Conservation (phyloP, 2,888 invertebrate genomes). For the Steinernema hermaphroditum region DNA sequence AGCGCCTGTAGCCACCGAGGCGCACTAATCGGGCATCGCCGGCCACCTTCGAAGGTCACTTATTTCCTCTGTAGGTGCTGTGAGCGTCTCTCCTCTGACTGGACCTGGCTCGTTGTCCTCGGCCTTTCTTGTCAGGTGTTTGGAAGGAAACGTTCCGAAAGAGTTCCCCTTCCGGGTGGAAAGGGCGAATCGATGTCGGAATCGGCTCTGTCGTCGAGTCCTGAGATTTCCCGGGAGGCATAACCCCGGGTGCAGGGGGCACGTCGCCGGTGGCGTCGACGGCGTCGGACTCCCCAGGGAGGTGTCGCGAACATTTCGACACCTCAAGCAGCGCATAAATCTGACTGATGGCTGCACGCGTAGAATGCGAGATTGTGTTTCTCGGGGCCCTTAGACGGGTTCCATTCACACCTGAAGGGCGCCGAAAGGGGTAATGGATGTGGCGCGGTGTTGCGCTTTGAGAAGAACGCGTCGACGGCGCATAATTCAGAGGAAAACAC, state of each 20-base stretch:
- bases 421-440: not conserved
- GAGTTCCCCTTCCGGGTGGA: not conserved
- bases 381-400: not conserved
- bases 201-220: not conserved
- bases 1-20: not conserved
- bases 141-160: not conserved
- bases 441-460: slow-evolving; percentile 13
- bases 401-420: slow-evolving; percentile 9
- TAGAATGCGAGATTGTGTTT: not conserved
- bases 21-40: not conserved
- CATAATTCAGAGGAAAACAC: slow-evolving; percentile 26
- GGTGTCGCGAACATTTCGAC: slow-evolving; percentile 24
- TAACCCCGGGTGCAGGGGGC: not conserved
- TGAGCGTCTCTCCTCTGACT: not conserved
- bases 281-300: not conserved
- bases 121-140: not conserved
- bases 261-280: not conserved
- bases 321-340: slow-evolving; percentile 3
- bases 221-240: slow-evolving; percentile 7
- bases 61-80: not conserved
- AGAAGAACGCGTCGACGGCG: slow-evolving; percentile 27
- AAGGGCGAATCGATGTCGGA: not conserved
- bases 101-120: not conserved
- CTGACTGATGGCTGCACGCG: not conserved
- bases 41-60: not conserved